Evolutionary conservation across 2,113 vertebrate species (phyloP).

Genomic region (Mormoops blainvillei): DNA sequence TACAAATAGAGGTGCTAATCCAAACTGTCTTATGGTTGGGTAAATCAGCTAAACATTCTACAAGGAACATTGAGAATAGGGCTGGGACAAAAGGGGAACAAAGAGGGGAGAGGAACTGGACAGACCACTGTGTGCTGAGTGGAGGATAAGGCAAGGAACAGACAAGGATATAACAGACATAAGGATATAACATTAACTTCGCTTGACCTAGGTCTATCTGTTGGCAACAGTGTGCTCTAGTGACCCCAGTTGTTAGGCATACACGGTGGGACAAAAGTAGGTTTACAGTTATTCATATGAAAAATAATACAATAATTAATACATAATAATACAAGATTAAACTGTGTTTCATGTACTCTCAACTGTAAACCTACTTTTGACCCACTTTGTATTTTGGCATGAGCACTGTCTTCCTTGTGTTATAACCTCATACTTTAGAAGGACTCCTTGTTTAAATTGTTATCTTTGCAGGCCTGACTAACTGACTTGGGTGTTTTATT

Average conservation of each 20-base stretch:
- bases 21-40: background rate
- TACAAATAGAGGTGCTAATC: background rate
- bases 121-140: background rate
- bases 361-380: background rate
- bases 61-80: background rate
- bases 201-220: background rate
- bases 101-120: background rate
- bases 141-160: background rate
- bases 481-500: background rate
- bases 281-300: background rate
- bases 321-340: too few species aligned
- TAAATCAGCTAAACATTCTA: background rate
- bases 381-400: background rate
- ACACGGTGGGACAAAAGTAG: background rate
- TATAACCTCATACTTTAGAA: background rate
- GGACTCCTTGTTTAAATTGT: background rate
- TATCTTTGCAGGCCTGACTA: constrained; percentile 18
- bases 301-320: too few species aligned
- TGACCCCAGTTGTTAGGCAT: background rate
- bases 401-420: background rate
- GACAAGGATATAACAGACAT: background rate
- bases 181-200: background rate
- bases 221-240: background rate
- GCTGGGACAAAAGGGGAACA: background rate
- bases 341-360: too few species aligned